These are phyloP conservation scores for Ophraella communa DNA, from an alignment of 2,888 invertebrate species.

Conservation along the genomic window DNA sequence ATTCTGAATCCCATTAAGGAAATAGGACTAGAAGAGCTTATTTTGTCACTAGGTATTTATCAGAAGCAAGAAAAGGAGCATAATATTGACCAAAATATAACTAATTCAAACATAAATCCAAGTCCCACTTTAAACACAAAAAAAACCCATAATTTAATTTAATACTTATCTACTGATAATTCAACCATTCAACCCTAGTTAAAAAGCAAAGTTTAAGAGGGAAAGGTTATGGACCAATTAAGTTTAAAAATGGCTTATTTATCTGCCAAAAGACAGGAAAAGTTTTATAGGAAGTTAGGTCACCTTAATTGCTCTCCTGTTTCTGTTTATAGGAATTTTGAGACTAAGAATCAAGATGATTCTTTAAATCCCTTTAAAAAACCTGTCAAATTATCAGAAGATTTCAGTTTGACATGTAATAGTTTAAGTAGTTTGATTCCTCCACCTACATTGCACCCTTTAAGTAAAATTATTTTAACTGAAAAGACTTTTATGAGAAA, in stretches of 20 bases:
- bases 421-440: background rate
- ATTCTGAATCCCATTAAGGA: no score
- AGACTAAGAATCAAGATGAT: constrained; percentile 31
- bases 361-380: background rate
- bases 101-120: no score
- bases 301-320: constrained; percentile 73
- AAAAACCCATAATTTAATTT: no score
- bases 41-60: no score
- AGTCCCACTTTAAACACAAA: no score
- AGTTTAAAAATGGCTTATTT: constrained; percentile 68
- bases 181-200: constrained; percentile 82
- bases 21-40: no score
- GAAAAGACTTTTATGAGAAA: constrained; percentile 36
- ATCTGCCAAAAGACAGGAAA: constrained; percentile 70
- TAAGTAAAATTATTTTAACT: background rate
- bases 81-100: no score
- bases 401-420: background rate
- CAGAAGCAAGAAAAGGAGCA: no score
- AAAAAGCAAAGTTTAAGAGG: constrained; percentile 75
- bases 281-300: constrained; percentile 77
- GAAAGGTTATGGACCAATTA: constrained; percentile 76
- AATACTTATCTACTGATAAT: no score
- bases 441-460: constrained; percentile 30
- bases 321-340: constrained; percentile 68
- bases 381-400: constrained; percentile 34